Conservation (phyloP, 2,797 vertebrate species). For the Smutsia temminckii region DNA sequence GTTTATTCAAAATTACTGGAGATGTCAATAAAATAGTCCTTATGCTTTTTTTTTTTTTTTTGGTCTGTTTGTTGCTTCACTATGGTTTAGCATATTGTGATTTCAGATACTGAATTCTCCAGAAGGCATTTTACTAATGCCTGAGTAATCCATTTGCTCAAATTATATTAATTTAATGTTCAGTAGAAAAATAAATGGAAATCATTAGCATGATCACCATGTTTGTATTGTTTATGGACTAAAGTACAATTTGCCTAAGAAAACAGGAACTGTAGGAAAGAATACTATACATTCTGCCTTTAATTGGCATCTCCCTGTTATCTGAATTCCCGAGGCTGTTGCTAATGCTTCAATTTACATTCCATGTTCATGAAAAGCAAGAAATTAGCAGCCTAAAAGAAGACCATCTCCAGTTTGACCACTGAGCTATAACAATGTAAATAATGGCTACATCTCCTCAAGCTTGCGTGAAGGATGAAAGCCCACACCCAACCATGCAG, state of each 20-base stretch:
- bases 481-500: rapidly evolving
- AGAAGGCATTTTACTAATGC: slow-evolving; percentile 73
- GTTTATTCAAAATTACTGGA: background rate
- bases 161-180: slow-evolving; percentile 76
- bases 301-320: slow-evolving; percentile 78
- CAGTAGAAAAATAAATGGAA: slow-evolving; percentile 77
- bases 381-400: background rate
- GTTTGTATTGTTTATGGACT: slow-evolving; percentile 65
- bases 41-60: background rate
- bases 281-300: slow-evolving; percentile 78
- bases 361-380: slow-evolving; percentile 69
- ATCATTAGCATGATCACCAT: slow-evolving; percentile 78
- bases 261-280: slow-evolving; percentile 69
- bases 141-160: slow-evolving; percentile 74
- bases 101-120: slow-evolving; percentile 47
- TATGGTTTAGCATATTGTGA: background rate
- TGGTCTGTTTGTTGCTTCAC: background rate
- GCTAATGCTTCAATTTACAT: slow-evolving; percentile 74
- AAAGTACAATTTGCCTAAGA: slow-evolving; percentile 77
- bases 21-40: background rate
- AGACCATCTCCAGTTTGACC: background rate
- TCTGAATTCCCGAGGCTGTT: slow-evolving; percentile 69
- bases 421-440: background rate
- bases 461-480: background rate
- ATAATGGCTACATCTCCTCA: background rate